Percentiles rank a stretch among this genome's conserved stretches.
These are phyloP conservation scores for Carduelis carduelis DNA, from an alignment of 2,797 vertebrate genomes.

Conservation along the genomic window DNA sequence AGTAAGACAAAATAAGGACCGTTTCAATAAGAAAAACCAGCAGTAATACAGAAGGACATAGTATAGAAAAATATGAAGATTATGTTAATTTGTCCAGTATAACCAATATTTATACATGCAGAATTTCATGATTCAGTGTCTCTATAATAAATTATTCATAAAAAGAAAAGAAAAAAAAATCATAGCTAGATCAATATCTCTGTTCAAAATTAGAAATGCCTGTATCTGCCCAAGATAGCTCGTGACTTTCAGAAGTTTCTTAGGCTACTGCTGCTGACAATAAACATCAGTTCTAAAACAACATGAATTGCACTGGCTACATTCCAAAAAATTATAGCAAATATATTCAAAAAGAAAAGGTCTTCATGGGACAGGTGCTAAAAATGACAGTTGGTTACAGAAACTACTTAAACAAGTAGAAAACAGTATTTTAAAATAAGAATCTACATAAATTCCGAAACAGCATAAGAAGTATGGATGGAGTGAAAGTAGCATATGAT, in stretches of 20 bases:
- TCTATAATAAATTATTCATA: conserved; percentile 58
- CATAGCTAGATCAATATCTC: conserved; percentile 10
- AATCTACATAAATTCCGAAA: background rate
- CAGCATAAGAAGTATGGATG: background rate
- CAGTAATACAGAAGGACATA: background rate
- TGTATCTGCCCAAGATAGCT: background rate
- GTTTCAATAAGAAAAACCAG: background rate
- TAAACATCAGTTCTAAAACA: background rate
- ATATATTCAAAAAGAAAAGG: background rate
- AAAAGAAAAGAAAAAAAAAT: conserved; percentile 25
- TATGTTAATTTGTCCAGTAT: background rate
- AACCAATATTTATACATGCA: conserved; percentile 2
- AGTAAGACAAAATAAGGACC: background rate
- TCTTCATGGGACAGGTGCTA: background rate
- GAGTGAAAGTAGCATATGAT: background rate
- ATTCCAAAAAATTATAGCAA: background rate
- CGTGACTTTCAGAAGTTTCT: background rate
- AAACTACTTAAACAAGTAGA: background rate
- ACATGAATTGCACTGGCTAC: background rate
- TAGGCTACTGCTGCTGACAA: background rate
- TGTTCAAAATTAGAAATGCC: conserved; percentile 37
- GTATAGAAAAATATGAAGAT: background rate
- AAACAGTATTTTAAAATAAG: background rate
- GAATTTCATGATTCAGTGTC: conserved; percentile 14
- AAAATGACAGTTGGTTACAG: background rate